Conservation (phyloP, 2,888 invertebrate genomes). For the Synanthedon tipuliformis region DNA sequence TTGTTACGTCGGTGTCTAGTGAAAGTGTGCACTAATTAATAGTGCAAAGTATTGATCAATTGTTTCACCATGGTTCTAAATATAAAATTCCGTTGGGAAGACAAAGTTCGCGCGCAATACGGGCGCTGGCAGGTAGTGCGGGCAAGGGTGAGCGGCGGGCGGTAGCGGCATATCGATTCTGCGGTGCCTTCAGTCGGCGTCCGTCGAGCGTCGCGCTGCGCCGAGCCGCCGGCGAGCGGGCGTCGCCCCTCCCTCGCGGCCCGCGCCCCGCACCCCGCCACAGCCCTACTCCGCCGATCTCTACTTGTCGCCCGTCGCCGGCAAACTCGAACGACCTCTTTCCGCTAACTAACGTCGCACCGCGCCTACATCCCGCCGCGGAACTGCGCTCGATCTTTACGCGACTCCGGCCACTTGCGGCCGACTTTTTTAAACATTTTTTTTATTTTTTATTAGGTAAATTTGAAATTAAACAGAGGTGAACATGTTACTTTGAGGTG, state of each 20-base stretch:
- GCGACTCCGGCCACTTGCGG: background rate
- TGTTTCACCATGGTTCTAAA: conserved; percentile 67
- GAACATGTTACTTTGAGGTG: background rate
- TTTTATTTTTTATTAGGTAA: too few species aligned
- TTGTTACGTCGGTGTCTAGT: conserved; percentile 13
- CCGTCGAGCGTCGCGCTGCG: conserved; percentile 68
- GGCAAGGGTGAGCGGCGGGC: conserved; percentile 39
- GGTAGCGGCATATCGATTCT: conserved; percentile 63
- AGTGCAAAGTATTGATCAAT: conserved; percentile 69
- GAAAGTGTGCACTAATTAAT: conserved; percentile 59
- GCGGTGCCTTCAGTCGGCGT: conserved; percentile 65
- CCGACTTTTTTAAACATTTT: background rate
- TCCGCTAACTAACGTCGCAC: conserved; percentile 64
- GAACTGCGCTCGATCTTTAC: conserved; percentile 49
- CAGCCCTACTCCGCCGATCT: conserved; percentile 8
- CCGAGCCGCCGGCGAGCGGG: conserved; percentile 61
- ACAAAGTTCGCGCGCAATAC: conserved; percentile 68
- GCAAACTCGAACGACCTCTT: conserved; percentile 68
- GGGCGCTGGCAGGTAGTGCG: conserved; percentile 51
- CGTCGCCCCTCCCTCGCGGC: conserved; percentile 41
- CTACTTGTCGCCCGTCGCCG: conserved; percentile 35
- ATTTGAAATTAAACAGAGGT: background rate
- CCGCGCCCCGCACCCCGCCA: conserved; percentile 17
- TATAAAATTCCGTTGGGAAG: conserved; percentile 68
- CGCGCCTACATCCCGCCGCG: conserved; percentile 58